A percentile compares a stretch with the other conserved stretches of the same genome.
Evolutionary conservation across 2,113 vertebrate genomes (phyloP).

Genomic region (Corythoichthys haematopterus): DNA sequence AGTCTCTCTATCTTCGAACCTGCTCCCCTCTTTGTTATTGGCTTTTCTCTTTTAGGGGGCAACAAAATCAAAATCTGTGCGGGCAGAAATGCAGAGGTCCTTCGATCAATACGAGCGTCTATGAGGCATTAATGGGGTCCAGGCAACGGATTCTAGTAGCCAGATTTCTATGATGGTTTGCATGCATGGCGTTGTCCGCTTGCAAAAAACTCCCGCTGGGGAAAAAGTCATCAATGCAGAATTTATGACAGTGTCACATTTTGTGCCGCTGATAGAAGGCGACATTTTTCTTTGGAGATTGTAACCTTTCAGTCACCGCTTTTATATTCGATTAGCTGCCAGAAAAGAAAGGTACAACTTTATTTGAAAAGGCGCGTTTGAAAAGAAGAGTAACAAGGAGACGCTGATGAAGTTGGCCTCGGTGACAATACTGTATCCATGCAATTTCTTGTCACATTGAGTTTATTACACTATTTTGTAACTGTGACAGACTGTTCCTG

Average conservation of each 20-base stretch:
- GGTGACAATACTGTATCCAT: not conserved
- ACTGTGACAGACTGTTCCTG: too few species aligned
- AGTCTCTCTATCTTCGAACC: not conserved
- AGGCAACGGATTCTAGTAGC: constrained; percentile 55
- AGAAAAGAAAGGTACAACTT: not conserved
- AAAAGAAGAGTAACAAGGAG: not conserved
- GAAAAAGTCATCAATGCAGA: not conserved
- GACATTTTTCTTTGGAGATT: not conserved
- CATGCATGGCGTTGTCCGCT: constrained; percentile 14
- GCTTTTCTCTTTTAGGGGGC: constrained; percentile 28
- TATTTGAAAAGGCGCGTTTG: not conserved
- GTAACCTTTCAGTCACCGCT: not conserved
- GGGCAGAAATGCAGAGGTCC: constrained; percentile 48
- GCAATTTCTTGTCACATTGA: not conserved
- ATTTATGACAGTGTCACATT: not conserved
- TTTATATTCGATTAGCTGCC: not conserved
- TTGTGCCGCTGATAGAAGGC: not conserved
- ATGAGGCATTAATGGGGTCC: constrained; percentile 59
- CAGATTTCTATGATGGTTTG: constrained; percentile 33
- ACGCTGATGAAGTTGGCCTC: not conserved
- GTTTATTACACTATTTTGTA: too few species aligned
- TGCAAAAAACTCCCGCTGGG: not conserved
- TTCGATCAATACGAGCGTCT: constrained; percentile 59
- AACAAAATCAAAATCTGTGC: constrained; percentile 49
- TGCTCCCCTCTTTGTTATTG: not conserved